phyloP scores from a whole-genome alignment of 2,888 invertebrate species.

The Sisyra terminalis region DNA sequence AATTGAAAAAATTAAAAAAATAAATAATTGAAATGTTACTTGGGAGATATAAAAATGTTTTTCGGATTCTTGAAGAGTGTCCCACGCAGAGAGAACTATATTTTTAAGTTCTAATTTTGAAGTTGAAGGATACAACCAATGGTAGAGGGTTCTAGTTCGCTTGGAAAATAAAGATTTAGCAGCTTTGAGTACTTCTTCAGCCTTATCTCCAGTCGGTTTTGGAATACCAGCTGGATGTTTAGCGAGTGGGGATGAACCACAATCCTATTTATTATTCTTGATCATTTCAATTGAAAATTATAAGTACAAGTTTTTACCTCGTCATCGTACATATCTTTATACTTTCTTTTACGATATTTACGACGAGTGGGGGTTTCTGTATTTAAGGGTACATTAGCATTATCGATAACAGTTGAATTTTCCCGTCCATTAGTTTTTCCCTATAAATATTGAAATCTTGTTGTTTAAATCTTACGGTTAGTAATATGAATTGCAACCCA shows the following conservation, averaged over 20 bases:
- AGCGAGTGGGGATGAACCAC: not conserved
- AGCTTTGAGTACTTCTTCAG: constrained; percentile 23
- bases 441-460: too few species aligned
- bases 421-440: not conserved
- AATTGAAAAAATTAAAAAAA: not conserved
- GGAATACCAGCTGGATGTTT: constrained; percentile 4
- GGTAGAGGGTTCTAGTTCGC: constrained; percentile 27
- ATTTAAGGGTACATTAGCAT: not conserved
- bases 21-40: constrained; percentile 15
- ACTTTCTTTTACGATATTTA: constrained; percentile 3
- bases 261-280: not conserved
- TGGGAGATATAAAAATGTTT: constrained; percentile 30
- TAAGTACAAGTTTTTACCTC: not conserved
- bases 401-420: not conserved
- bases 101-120: constrained; percentile 26
- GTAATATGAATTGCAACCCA: too few species aligned
- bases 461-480: too few species aligned
- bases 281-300: not conserved
- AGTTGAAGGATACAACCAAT: constrained; percentile 29
- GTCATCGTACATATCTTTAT: not conserved
- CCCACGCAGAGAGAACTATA: constrained; percentile 26
- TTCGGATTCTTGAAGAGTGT: constrained; percentile 23
- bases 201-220: constrained; percentile 7
- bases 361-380: not conserved
- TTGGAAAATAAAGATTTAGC: constrained; percentile 29